phyloP scores from a whole-genome alignment of 2,113 vertebrate species.

The Dendropsophus ebraccatus region DNA sequence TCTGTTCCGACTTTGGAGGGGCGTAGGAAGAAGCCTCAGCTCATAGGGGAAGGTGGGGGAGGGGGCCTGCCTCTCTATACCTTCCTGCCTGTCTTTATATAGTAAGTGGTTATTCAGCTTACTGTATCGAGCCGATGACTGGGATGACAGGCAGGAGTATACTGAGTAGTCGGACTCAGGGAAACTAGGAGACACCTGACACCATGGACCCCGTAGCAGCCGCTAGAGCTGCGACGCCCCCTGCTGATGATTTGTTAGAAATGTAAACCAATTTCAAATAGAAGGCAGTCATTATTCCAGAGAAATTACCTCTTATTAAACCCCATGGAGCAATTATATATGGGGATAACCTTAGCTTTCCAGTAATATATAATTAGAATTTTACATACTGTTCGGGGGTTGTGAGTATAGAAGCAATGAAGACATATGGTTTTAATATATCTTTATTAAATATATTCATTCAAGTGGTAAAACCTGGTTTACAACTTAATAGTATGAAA shows the following conservation, averaged over 20 bases:
- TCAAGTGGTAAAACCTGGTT: not conserved
- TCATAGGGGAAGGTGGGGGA: no score
- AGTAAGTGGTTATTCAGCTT: no score
- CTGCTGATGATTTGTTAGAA: not conserved
- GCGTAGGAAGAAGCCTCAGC: no score
- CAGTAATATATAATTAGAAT: slow-evolving; percentile 2
- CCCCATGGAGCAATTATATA: not conserved
- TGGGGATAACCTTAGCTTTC: not conserved
- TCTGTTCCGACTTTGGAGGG: no score
- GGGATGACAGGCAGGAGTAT: no score
- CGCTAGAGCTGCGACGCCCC: no score
- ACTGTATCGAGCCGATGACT: no score
- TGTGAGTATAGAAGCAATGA: not conserved
- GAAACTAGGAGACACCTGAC: no score
- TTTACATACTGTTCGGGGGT: not conserved
- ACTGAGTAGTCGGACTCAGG: no score
- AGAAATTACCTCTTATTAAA: not conserved
- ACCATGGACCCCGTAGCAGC: no score
- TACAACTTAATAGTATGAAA: slow-evolving; percentile 5
- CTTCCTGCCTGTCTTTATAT: no score
- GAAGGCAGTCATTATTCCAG: not conserved
- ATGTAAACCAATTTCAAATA: not conserved
- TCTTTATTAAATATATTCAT: not conserved
- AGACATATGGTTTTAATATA: not conserved
- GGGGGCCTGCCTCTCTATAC: no score